Conservation (phyloP, 2,113 vertebrate species). For the Peromyscus leucopus region DNA sequence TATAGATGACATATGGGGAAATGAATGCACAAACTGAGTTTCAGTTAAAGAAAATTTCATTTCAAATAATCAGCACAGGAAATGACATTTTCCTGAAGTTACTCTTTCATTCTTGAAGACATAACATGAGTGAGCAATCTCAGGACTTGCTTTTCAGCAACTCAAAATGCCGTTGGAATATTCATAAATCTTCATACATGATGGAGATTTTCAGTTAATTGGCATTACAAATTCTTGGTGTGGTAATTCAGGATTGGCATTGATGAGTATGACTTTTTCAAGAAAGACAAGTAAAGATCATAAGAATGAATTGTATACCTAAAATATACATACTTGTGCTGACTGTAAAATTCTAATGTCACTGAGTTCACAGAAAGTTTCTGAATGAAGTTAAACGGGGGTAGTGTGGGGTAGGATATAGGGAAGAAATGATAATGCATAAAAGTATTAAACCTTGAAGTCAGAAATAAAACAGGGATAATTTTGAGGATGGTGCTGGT, state of each 20-base stretch:
- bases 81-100: constrained; percentile 69
- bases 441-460: constrained; percentile 39
- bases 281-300: constrained; percentile 66
- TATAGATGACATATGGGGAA: constrained; percentile 65
- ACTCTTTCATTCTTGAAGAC: constrained; percentile 56
- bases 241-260: constrained; percentile 77
- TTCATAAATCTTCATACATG: constrained; percentile 73
- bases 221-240: constrained; percentile 75
- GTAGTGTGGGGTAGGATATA: background rate
- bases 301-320: constrained; percentile 81
- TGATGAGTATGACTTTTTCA: constrained; percentile 81
- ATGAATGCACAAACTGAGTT: constrained; percentile 63
- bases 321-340: constrained; percentile 53
- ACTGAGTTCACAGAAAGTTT: constrained; percentile 52
- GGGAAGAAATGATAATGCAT: background rate
- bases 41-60: constrained; percentile 25
- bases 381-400: background rate
- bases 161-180: constrained; percentile 52
- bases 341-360: constrained; percentile 70
- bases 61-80: constrained; percentile 66
- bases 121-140: constrained; percentile 66
- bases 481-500: background rate
- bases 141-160: constrained; percentile 69
- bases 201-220: constrained; percentile 81
- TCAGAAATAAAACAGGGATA: background rate